phyloP scores from a whole-genome alignment of 2,797 vertebrate genomes.

The Mustela erminea region DNA sequence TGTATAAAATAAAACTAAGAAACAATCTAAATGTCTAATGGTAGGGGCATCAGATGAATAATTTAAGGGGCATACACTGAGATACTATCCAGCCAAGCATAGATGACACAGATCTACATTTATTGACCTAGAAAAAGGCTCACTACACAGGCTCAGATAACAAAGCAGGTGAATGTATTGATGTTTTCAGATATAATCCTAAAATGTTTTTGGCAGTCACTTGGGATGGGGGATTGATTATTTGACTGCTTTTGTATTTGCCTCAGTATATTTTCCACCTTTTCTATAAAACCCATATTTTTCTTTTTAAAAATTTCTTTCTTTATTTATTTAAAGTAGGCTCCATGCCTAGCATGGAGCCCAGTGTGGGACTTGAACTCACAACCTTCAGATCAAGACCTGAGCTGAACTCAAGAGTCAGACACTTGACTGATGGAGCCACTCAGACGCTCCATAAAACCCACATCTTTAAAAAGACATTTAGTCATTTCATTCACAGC shows the following conservation, averaged over 20 bases:
- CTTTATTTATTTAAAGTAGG: not conserved
- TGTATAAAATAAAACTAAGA: slow-evolving; percentile 46
- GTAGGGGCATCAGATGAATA: slow-evolving; percentile 25
- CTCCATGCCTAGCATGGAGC: not conserved
- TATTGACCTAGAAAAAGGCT: not conserved
- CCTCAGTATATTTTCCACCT: not conserved
- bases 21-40: not conserved
- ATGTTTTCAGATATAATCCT: not conserved
- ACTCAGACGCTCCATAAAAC: not conserved
- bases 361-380: not conserved
- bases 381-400: not conserved
- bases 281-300: not conserved
- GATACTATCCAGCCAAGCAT: not conserved
- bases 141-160: not conserved
- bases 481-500: not conserved
- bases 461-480: not conserved
- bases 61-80: not conserved
- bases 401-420: not conserved
- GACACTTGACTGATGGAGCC: not conserved
- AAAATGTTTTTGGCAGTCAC: not conserved
- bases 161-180: not conserved
- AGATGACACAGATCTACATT: not conserved
- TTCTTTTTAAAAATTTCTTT: not conserved
- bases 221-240: not conserved
- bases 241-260: slow-evolving; percentile 2